Percentiles rank a stretch among this genome's conserved stretches.
Conservation (phyloP, 2,113 vertebrate species). For the Podarcis raffonei region DNA sequence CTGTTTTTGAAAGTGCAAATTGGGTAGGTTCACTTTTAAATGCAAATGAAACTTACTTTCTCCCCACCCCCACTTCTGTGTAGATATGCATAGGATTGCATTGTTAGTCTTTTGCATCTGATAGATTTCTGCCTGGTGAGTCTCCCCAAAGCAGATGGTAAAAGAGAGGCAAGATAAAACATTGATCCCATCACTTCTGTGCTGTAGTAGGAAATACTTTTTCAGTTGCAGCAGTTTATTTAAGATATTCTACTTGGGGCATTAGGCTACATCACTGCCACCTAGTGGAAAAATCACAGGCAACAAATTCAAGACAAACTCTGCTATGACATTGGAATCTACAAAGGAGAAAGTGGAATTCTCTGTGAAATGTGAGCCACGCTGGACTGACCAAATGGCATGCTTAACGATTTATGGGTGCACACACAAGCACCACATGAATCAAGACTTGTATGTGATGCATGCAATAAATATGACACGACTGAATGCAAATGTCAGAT, state of each 20-base stretch:
- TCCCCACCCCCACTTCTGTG: background rate
- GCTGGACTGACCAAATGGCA: background rate
- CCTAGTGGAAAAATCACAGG: background rate
- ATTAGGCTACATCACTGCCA: background rate
- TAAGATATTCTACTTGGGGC: background rate
- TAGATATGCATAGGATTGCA: background rate
- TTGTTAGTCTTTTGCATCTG: background rate
- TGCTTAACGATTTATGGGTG: background rate
- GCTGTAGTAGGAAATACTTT: background rate
- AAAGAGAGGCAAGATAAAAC: background rate
- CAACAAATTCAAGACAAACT: background rate
- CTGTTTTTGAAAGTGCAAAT: no score
- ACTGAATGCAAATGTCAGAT: background rate
- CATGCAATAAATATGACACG: background rate
- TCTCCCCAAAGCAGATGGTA: background rate
- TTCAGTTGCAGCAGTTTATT: background rate
- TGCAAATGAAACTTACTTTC: no score
- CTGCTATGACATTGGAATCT: background rate
- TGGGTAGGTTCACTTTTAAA: no score
- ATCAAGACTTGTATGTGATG: background rate
- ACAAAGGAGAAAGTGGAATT: background rate
- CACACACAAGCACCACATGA: background rate
- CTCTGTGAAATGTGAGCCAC: constrained; percentile 14
- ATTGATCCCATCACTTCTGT: background rate
- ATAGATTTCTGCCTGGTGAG: background rate